Conservation (phyloP, 2,797 vertebrate genomes). For the Mus minutoides region DNA sequence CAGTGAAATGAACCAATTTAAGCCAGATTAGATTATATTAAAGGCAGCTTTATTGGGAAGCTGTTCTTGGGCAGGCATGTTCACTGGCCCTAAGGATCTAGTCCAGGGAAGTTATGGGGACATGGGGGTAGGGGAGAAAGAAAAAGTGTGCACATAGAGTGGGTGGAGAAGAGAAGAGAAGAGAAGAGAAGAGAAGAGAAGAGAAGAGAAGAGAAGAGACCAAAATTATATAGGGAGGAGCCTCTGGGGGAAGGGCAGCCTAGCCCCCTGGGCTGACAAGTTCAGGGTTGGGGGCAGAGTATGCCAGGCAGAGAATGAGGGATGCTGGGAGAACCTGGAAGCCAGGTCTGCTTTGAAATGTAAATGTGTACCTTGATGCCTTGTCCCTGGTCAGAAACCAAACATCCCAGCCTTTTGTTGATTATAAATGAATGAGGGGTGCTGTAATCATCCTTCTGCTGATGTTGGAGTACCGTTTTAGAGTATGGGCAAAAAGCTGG, state of each 20-base stretch:
- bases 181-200: no score
- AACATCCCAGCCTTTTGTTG: neutral
- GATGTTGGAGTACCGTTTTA: no score
- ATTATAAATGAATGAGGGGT: neutral
- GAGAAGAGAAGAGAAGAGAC: neutral
- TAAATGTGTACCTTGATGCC: neutral
- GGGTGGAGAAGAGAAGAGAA: no score
- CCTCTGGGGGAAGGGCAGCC: neutral
- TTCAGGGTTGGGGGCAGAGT: neutral
- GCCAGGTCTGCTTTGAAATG: neutral
- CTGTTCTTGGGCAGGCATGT: neutral
- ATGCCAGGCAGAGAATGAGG: neutral
- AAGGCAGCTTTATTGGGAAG: neutral
- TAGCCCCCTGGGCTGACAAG: neutral
- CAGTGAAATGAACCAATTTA: neutral
- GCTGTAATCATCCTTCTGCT: neutral
- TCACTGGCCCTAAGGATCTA: neutral
- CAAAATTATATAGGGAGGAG: neutral
- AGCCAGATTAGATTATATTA: neutral
- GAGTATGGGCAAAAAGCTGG: neutral
- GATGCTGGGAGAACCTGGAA: neutral
- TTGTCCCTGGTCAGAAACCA: neutral
- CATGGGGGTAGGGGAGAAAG: neutral
- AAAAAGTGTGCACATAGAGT: neutral
- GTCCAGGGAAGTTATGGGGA: neutral